Percentiles rank a stretch among this genome's conserved stretches.
Conservation (phyloP, 2,888 invertebrate species). For the Drosophila robusta region DNA sequence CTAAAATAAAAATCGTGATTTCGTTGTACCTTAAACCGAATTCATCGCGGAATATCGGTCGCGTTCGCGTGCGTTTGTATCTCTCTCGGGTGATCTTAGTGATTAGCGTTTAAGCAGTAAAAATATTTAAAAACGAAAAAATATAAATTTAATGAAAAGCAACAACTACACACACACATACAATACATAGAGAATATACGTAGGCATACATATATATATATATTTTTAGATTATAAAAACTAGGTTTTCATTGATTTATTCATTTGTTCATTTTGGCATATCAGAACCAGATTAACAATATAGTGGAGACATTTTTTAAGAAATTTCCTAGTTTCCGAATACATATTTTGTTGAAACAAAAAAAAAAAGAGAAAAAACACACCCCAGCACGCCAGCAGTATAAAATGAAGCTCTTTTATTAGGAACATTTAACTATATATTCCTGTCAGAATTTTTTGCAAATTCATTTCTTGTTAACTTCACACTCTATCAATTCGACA, state of each 20-base stretch:
- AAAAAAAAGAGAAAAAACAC: conserved; percentile 38
- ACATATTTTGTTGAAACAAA: conserved; percentile 3
- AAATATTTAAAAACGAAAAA: conserved; percentile 28
- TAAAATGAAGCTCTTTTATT: conserved; percentile 12
- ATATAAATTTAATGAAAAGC: conserved; percentile 32
- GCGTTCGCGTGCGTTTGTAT: conserved; percentile 85
- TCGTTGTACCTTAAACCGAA: conserved; percentile 86
- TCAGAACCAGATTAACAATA: conserved; percentile 1
- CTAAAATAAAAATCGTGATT: conserved; percentile 83
- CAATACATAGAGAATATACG: conserved; percentile 36
- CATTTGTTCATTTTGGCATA: conserved; percentile 14
- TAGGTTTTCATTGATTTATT: conserved; percentile 43
- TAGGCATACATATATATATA: conserved; percentile 40
- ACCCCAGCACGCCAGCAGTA: conserved; percentile 25
- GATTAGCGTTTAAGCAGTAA: conserved; percentile 80
- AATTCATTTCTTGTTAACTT: conserved; percentile 10
- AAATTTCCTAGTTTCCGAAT: conserved; percentile 16
- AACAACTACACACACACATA: conserved; percentile 36
- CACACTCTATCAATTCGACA: conserved; percentile 27
- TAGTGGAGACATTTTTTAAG: conserved; percentile 8
- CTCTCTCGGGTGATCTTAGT: conserved; percentile 85
- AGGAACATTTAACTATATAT: conserved; percentile 22
- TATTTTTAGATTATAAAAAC: conserved; percentile 52
- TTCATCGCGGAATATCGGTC: conserved; percentile 86
- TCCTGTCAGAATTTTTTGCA: conserved; percentile 4